A percentile compares a stretch with the other conserved stretches of the same genome.
phyloP scores from a whole-genome alignment of 2,888 invertebrate species.

The Yponomeuta cagnagella region DNA sequence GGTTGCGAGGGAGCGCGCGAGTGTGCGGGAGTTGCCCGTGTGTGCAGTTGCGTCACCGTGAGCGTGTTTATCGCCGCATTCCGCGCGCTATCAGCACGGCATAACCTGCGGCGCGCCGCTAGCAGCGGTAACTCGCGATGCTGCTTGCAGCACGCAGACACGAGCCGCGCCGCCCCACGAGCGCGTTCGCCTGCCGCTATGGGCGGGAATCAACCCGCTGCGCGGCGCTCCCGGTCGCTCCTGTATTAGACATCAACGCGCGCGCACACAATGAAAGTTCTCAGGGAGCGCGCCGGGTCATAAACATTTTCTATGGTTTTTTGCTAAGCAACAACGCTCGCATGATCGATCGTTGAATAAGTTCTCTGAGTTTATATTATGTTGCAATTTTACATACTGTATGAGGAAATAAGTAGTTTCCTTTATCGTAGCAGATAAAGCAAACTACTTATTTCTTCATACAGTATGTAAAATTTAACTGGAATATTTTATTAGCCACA shows the following conservation, averaged over 20 bases:
- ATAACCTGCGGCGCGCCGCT: neutral
- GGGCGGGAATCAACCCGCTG: neutral
- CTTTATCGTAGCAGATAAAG: too few species aligned
- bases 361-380: neutral
- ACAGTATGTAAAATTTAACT: too few species aligned
- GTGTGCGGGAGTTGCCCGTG: neutral
- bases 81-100: neutral
- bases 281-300: neutral
- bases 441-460: too few species aligned
- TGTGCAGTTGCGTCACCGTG: neutral
- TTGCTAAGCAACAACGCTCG: neutral
- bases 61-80: neutral
- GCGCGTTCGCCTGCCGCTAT: too few species aligned
- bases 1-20: neutral
- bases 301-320: neutral
- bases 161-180: neutral
- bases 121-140: neutral
- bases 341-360: neutral
- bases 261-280: constrained; percentile 2
- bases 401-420: too few species aligned
- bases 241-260: constrained; percentile 2
- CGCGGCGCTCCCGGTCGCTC: neutral
- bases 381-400: neutral
- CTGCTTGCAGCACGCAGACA: neutral
- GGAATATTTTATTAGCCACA: too few species aligned